These are phyloP conservation scores for Urocolius indicus DNA, from an alignment of 2,113 vertebrate genomes.

Conservation along the genomic window DNA sequence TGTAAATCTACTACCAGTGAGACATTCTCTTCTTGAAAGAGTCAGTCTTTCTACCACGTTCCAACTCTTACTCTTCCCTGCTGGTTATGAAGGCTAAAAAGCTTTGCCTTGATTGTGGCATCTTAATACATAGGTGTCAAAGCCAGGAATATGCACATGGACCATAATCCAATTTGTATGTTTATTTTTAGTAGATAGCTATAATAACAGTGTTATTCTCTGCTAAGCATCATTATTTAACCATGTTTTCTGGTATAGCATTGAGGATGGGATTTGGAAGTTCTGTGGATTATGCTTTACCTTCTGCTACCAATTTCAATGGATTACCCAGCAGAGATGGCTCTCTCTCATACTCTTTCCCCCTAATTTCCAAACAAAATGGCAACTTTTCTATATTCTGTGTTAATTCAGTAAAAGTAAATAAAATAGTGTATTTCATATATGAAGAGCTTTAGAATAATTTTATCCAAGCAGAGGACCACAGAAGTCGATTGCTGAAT, in stretches of 20 bases:
- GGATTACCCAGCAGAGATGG: neutral
- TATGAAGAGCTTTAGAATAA: neutral
- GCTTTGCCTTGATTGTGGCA: neutral
- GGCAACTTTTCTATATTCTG: neutral
- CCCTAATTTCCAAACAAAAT: neutral
- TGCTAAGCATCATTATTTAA: neutral
- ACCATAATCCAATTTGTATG: neutral
- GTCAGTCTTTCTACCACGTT: neutral
- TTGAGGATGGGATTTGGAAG: neutral
- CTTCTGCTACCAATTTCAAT: neutral
- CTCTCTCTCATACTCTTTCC: neutral
- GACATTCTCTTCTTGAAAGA: neutral
- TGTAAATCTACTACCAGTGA: neutral
- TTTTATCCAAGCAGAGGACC: neutral
- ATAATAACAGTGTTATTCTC: neutral
- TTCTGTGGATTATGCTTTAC: neutral
- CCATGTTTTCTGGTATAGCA: rapidly evolving
- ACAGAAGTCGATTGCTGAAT: neutral
- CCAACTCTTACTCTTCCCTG: neutral
- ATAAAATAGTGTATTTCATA: neutral
- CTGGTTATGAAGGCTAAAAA: neutral
- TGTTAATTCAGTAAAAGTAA: neutral
- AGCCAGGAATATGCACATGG: neutral
- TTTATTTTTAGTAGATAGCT: neutral
- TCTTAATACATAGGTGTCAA: neutral